Base-by-base conservation (phyloP, 2,113 vertebrate genomes). In the Lepisosteus osseus region DNA sequence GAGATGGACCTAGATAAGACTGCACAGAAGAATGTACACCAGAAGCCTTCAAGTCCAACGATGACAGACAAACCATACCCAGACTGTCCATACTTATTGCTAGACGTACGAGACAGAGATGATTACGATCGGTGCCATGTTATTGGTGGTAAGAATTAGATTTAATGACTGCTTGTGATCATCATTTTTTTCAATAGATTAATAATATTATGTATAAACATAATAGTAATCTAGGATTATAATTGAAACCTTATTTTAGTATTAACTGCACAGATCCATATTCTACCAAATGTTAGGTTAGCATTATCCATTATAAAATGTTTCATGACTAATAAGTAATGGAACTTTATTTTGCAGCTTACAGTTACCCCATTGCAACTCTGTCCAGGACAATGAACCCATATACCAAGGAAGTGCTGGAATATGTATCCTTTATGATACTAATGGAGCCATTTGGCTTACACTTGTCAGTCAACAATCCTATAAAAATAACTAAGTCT, bases 371-470 rank as follows among this genome's bases (percentile, higher is more conserved):
- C 41, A 89, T 93, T 7, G 85, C 95, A 71, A 93, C 76, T 0
- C 83, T 99, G 0, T 94, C 95, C 0, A 92, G 97, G 72, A 94
- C 95, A 4, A 96, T 97, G 94, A 98, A 98, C 74, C 95, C 95
- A 0, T 97, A 96, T 13, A 95, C 93, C 56, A 95, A 86, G 59
- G 92, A 88, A 69, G 90, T 98, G 83, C 86, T 98, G 77, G 85
- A 95, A 86, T 99, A 95, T 3, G 96, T 99, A 99, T 99, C 97
- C 95, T 96, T 94, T 74, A 51, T 51, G 47, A 51, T 51, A 9
- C 47, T 6, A 51, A 5, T 51, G 47, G 47, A 51, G 47, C 9
- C 9, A 29, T 29, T 1, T 29, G 29, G 29, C 29, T 29, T 29
- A 29, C 29, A 29, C 29, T 29, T 29, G 29, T 29, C 29, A 29